Base-by-base conservation (phyloP, 2,113 vertebrate genomes). In the Amphiprion ocellaris region DNA sequence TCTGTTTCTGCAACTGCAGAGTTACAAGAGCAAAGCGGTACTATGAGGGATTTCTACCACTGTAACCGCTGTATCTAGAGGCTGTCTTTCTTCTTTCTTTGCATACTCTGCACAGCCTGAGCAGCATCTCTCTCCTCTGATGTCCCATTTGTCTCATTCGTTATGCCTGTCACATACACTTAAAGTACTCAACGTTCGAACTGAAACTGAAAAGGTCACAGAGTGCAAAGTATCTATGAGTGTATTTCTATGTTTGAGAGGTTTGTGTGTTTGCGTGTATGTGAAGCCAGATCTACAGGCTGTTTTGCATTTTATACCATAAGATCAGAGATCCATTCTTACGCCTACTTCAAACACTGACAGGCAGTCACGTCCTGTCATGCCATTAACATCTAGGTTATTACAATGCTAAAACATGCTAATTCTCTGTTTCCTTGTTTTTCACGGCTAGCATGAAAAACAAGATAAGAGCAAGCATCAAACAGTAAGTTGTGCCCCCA, bases 151-250 rank as follows among this genome's bases (percentile, higher is more conserved):
- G 69, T 70, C 63, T 81, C 58, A 71, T 86, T 83, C 56, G 46
- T 71, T 68, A 76, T 69, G 67, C 77, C 74, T 61, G 82, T 77
- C 84, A 82, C 62, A 52, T 44, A 83, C 5, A 71, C 46, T 86
- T 70, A 70, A 74, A 84, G 67, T 16, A 50, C 68, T 71, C 71
- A 47, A 49, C 10, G 41, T 52, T 76, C 47, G 71, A 69, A 86
- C 9, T 21, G 37, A 69, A 77, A 69, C 72, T n/a, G 76, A 87
- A 88, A 85, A 88, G 78, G 82, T 76, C 72, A 75, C 69, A 28
- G 70, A 4, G 50, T 50, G 28, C 3, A 54, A 65, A 75, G 78
- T 17, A 69, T 60, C 54, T 67, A 15, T 24, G 55, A 62, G 46
- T 37, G 53, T 11, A n/a, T 65, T 19, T 26, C 17, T 59, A 69